phyloP scores from a whole-genome alignment of 2,888 invertebrate genomes.

The Hirtodrosophila alboralis region DNA sequence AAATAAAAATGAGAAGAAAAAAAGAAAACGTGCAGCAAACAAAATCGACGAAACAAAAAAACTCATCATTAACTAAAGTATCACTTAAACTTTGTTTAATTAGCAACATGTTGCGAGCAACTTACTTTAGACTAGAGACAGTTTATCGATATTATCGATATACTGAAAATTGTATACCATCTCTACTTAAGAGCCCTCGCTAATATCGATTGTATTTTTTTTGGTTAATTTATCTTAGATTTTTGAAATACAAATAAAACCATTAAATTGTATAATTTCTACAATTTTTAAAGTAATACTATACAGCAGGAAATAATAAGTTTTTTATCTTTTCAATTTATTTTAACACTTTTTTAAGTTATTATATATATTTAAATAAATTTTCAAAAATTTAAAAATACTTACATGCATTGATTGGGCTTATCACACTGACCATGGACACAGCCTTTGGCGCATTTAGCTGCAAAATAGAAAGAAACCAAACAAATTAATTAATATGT shows the following conservation, averaged over 20 bases:
- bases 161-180: too few relatives aligned
- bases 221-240: not conserved
- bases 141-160: too few relatives aligned
- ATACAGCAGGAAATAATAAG: too few relatives aligned
- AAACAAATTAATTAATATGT: slow-evolving; percentile 61
- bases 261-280: too few relatives aligned
- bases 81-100: slow-evolving; percentile 31
- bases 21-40: slow-evolving; percentile 36
- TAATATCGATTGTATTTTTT: too few relatives aligned
- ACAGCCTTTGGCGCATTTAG: slow-evolving; percentile 96
- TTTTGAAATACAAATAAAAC: too few relatives aligned
- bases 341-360: too few relatives aligned
- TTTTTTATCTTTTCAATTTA: too few relatives aligned
- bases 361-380: slow-evolving; percentile 20
- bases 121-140: not conserved
- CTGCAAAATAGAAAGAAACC: slow-evolving; percentile 85
- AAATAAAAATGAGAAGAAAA: slow-evolving; percentile 3
- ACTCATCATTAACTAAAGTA: slow-evolving; percentile 35
- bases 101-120: slow-evolving; percentile 34
- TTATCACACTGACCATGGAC: slow-evolving; percentile 96
- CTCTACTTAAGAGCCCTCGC: too few relatives aligned
- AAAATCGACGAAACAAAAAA: slow-evolving; percentile 16
- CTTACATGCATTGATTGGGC: slow-evolving; percentile 98
- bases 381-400: slow-evolving; percentile 79
- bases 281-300: too few relatives aligned